These are phyloP conservation scores for Pantherophis vulpinus DNA, from an alignment of 2,797 vertebrate species.

Conservation along the genomic window DNA sequence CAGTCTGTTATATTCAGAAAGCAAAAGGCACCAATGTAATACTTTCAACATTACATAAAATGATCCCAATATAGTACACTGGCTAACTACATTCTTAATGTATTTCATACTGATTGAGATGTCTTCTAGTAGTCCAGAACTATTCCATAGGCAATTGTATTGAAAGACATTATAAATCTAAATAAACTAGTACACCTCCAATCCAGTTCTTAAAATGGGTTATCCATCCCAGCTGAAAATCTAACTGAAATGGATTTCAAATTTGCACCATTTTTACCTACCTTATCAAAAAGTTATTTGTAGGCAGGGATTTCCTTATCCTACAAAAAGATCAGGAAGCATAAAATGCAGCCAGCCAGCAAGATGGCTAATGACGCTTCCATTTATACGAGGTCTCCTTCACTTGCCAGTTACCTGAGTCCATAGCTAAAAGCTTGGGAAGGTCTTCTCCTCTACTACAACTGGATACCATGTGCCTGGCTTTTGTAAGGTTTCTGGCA, in stretches of 20 bases:
- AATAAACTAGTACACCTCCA: background rate
- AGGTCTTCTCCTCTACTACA: background rate
- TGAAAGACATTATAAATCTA: background rate
- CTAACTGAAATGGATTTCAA: background rate
- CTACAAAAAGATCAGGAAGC: background rate
- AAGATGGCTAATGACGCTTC: background rate
- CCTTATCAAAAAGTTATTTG: background rate
- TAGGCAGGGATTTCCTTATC: background rate
- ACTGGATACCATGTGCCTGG: background rate
- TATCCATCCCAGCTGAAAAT: background rate
- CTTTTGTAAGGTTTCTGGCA: background rate
- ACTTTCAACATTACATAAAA: background rate
- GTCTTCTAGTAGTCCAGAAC: background rate
- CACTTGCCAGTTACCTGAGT: background rate
- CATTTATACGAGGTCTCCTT: background rate
- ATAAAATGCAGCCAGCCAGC: background rate
- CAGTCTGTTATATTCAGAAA: background rate
- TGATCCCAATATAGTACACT: background rate
- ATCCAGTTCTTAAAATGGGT: background rate
- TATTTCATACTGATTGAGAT: background rate
- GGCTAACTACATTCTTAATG: background rate
- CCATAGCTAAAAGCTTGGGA: background rate
- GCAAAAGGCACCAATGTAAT: background rate
- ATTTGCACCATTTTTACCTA: background rate
- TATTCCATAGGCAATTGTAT: background rate